These are phyloP conservation scores for Condylostylus longicornis DNA, from an alignment of 1,140 invertebrate genomes.

Conservation along the genomic window DNA sequence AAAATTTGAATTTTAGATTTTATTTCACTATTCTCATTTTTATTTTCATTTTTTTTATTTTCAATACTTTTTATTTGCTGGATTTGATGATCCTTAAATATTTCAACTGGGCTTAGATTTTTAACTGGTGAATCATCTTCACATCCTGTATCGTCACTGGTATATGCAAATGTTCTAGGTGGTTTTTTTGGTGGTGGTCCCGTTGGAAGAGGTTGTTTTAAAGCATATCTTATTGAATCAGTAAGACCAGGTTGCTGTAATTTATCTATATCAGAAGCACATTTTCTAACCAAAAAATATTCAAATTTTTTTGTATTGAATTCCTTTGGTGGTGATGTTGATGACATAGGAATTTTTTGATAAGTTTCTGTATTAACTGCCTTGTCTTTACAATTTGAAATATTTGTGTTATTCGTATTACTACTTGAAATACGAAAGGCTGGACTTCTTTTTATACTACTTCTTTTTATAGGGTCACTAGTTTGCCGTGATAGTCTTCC, in stretches of 20 bases:
- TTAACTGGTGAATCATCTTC: slow-evolving; percentile 29
- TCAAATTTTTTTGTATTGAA: slow-evolving; percentile 14
- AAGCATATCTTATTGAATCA: slow-evolving; percentile 42
- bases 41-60: too few species aligned
- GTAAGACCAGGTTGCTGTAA: slow-evolving; percentile 25
- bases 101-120: slow-evolving; percentile 1
- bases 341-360: too few species aligned
- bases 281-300: slow-evolving; percentile 18
- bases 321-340: slow-evolving; percentile 12
- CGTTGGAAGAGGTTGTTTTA: slow-evolving; percentile 43
- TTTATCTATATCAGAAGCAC: slow-evolving; percentile 10
- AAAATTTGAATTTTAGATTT: slow-evolving; percentile 2
- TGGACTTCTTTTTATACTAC: slow-evolving; percentile 41
- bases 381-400: slow-evolving; percentile 35
- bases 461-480: slow-evolving; percentile 40
- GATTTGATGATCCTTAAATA: background rate
- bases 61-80: too few species aligned
- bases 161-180: slow-evolving; percentile 50
- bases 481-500: slow-evolving; percentile 34
- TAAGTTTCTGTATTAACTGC: slow-evolving; percentile 3
- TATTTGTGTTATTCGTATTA: too few species aligned
- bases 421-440: slow-evolving; percentile 42
- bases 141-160: too few species aligned
- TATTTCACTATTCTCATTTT: background rate
- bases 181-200: slow-evolving; percentile 57